Conservation (phyloP, 37 sponge, comb jelly and placozoan genomes). For the Cliona cf. orientalis region DNA sequence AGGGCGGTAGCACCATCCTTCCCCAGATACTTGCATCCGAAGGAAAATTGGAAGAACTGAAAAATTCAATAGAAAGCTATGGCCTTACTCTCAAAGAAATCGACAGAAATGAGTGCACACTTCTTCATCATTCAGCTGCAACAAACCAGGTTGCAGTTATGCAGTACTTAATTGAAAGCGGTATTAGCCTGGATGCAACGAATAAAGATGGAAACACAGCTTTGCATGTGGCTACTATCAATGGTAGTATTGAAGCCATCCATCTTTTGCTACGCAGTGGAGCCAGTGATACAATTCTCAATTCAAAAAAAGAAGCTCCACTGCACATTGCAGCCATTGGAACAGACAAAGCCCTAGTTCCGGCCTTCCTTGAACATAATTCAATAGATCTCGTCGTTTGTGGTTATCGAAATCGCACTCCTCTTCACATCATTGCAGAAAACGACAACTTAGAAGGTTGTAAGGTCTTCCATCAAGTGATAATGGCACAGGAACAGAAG, state of each 20-base stretch:
- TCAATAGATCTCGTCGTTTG: constrained; percentile 28
- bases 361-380: constrained; percentile 32
- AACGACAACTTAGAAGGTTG: constrained; percentile 58
- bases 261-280: constrained; percentile 50
- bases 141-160: constrained; percentile 57
- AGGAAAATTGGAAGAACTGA: constrained; percentile 52
- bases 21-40: constrained; percentile 46
- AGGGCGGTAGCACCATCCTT: too few relatives aligned
- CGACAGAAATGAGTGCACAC: constrained; percentile 46
- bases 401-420: constrained; percentile 59
- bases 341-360: too few relatives aligned
- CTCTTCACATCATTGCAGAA: constrained; percentile 76
- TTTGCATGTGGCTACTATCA: constrained; percentile 68
- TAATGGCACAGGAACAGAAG: not conserved
- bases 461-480: constrained; percentile 20
- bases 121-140: constrained; percentile 67
- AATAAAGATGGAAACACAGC: constrained; percentile 82
- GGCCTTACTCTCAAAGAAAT: constrained; percentile 25
- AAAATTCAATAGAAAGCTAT: constrained; percentile 11
- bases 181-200: constrained; percentile 50
- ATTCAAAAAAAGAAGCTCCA: constrained; percentile 48
- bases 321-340: constrained; percentile 74
- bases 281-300: constrained; percentile 52
- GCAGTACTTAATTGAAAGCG: constrained; percentile 70
- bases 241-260: constrained; percentile 33